Evolutionary conservation across 2,888 invertebrate species (phyloP).

Genomic region (Elmis aenea): DNA sequence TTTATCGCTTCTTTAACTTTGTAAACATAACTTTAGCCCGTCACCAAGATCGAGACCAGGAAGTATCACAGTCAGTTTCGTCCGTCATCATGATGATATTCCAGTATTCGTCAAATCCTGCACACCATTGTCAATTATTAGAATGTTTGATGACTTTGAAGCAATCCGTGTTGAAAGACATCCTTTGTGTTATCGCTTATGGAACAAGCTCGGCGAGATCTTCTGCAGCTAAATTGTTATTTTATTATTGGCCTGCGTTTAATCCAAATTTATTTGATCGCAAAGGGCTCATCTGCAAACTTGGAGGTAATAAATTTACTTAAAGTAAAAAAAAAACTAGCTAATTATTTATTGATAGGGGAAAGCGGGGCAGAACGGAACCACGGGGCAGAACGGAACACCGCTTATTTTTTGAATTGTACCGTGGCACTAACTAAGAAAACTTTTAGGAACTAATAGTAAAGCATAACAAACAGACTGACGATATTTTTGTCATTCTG

Average conservation of each 20-base stretch:
- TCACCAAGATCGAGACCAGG: conserved; percentile 66
- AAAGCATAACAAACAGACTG: no score
- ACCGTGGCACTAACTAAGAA: no score
- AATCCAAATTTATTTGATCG: conserved; percentile 91
- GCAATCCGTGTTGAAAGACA: conserved; percentile 83
- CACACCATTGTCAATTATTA: conserved; percentile 92
- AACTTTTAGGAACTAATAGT: no score
- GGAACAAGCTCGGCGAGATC: conserved; percentile 90
- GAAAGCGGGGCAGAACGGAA: no score
- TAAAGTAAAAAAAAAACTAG: no score
- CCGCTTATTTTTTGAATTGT: no score
- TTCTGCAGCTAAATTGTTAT: conserved; percentile 94
- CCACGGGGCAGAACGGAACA: no score
- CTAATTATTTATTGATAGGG: no score
- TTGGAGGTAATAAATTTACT: conserved; percentile 75
- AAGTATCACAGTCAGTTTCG: conserved; percentile 80
- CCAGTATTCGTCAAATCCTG: conserved; percentile 91
- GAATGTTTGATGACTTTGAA: conserved; percentile 96
- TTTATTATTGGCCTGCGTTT: conserved; percentile 99
- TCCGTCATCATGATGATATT: conserved; percentile 97
- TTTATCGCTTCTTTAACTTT: background rate
- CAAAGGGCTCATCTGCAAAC: conserved; percentile 79
- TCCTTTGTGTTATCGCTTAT: conserved; percentile 93
- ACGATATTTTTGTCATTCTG: no score
- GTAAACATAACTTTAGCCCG: conserved; percentile 51